These are phyloP conservation scores for Pollicipes pollicipes DNA, from an alignment of 1,140 invertebrate genomes.

Conservation along the genomic window DNA sequence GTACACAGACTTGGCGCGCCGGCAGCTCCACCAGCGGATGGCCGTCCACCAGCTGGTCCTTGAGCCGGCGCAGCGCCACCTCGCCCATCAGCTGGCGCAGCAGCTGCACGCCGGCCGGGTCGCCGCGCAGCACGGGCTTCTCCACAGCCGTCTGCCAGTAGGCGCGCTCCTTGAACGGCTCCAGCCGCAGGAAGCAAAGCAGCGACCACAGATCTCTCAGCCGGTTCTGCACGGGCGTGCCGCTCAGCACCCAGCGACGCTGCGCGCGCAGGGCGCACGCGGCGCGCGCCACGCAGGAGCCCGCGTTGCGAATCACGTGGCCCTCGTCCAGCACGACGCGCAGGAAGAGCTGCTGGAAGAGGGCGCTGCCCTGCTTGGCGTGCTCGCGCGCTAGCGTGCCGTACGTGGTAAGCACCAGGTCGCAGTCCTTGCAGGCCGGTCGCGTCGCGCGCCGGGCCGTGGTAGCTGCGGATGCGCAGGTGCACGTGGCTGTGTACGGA, in stretches of 20 bases:
- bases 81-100: background rate
- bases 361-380: conserved; percentile 16
- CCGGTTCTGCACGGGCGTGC: conserved; percentile 90
- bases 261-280: conserved; percentile 41
- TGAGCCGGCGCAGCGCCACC: background rate
- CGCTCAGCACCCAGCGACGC: conserved; percentile 70
- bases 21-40: background rate
- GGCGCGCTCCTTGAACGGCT: background rate
- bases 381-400: background rate
- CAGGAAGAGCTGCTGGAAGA: conserved; percentile 54
- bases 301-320: conserved; percentile 74
- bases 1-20: background rate
- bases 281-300: conserved; percentile 48
- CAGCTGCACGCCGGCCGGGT: background rate
- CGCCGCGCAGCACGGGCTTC: background rate
- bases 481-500: background rate
- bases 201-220: conserved; percentile 72
- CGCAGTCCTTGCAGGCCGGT: background rate
- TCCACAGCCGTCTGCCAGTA: background rate
- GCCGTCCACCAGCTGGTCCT: background rate
- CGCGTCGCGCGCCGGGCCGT: background rate
- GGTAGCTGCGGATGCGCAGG: background rate
- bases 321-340: conserved; percentile 84
- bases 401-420: background rate
- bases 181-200: conserved; percentile 51